A percentile compares a stretch with the other conserved stretches of the same genome.
These are phyloP conservation scores for Athene noctua DNA, from an alignment of 2,113 vertebrate species.

Conservation along the genomic window DNA sequence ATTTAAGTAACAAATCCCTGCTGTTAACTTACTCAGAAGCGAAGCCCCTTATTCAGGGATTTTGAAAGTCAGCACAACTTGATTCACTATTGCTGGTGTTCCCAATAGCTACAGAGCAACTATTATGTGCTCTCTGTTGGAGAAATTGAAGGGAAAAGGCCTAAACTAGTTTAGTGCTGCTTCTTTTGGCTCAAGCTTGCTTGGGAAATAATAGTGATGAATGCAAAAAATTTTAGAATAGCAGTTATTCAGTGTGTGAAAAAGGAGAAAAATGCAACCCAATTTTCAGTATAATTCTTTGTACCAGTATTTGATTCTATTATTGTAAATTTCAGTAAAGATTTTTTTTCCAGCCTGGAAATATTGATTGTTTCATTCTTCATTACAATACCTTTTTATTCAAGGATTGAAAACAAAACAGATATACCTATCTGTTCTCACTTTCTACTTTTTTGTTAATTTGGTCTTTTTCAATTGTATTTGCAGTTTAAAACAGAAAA, in stretches of 20 bases:
- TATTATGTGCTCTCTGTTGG: background rate
- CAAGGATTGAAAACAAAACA: background rate
- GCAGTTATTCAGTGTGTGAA: background rate
- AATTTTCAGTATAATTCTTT: background rate
- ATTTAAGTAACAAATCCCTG: background rate
- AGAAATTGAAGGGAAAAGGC: background rate
- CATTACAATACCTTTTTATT: background rate
- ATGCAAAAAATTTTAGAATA: background rate
- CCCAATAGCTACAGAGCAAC: background rate
- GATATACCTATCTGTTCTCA: background rate
- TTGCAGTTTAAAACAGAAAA: background rate
- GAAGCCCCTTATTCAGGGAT: background rate
- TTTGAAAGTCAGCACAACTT: background rate
- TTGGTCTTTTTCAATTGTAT: background rate
- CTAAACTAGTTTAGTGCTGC: background rate
- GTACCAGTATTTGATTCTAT: background rate
- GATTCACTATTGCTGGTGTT: rapidly evolving
- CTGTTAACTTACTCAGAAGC: background rate
- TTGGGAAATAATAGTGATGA: background rate
- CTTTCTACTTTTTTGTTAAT: background rate
- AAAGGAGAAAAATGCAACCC: rapidly evolving
- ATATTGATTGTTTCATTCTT: background rate
- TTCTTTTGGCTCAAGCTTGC: background rate
- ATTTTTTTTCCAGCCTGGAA: background rate
- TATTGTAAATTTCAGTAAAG: background rate